These are phyloP conservation scores for Machimus atricapillus DNA, from an alignment of 2,888 invertebrate genomes.

Conservation along the genomic window DNA sequence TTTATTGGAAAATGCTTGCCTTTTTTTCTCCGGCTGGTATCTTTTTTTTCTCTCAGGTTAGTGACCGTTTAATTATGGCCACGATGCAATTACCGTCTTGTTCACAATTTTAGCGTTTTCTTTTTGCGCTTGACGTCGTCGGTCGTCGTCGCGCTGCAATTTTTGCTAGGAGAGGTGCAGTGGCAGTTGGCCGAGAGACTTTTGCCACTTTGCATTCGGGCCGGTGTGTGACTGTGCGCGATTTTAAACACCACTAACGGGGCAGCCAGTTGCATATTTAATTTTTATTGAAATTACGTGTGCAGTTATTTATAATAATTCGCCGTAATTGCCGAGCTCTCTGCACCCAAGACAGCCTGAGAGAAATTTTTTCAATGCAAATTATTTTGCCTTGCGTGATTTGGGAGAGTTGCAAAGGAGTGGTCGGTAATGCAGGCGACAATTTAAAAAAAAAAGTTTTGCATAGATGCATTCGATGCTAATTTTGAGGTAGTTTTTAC, in stretches of 20 bases:
- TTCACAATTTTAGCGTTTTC: background rate
- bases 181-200: background rate
- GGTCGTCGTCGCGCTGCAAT: background rate
- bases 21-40: background rate
- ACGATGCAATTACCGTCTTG: conserved; percentile 9
- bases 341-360: background rate
- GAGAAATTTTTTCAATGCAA: background rate
- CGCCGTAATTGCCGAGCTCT: background rate
- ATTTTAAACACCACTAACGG: conserved; percentile 2
- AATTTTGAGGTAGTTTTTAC: background rate
- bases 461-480: background rate
- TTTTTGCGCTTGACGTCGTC: background rate
- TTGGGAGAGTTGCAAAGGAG: background rate
- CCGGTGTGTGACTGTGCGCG: background rate
- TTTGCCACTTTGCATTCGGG: background rate
- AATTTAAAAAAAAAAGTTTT: background rate
- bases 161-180: background rate
- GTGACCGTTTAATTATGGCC: conserved; percentile 24
- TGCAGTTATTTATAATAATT: conserved; percentile 24
- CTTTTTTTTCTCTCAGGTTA: background rate
- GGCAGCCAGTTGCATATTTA: conserved; percentile 3
- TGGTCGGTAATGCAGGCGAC: background rate
- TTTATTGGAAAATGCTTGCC: conserved; percentile 28
- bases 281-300: conserved; percentile 33
- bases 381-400: background rate